Evolutionary conservation across 37 sponge, comb jelly and placozoan genomes (phyloP), one percentile per base, ranked within the genome.

Genomic region (Eunapius fragilis): DNA sequence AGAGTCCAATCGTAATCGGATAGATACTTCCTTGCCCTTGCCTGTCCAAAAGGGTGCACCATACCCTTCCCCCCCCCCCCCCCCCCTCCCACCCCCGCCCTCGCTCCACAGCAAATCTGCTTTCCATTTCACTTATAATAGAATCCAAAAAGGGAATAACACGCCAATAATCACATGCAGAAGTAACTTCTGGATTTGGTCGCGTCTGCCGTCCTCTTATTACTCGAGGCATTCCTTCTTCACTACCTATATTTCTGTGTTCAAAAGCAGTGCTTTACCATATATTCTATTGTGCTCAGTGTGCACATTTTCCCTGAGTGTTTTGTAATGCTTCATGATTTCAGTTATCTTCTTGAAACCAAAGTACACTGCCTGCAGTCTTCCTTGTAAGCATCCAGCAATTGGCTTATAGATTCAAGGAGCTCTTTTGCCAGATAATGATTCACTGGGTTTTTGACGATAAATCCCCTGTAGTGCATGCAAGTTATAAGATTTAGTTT

Each of bases 311-410:
- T 32, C 48, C 34, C 6, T 38, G 10, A 79, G 17, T 23, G 9
- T 38, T 24, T 50, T 79, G 80, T 79, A 79, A 41, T 41, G 31
- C 49, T 41, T 3, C 80, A 41, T 79, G 27, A 79, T 48, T n/a
- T 41, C 80, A 79, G 14, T 48, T 9, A 79, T 79, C n/a, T 49
- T 35, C 37, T 5, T 49, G 49, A 79, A 79, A 79, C 80, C 80
- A 79, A 79, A 79, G 27, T 79, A 79, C 80, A 32, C 48, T 35
- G 34, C 80, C 5, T 79, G 80, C 19, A 79, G 49, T 79, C 80
- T 23, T 50, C 80, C 80, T 79, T 79, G 80, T 26, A 79, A 79
- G 5, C 80, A 50, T 49, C 37, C 80, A 37, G 80, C 80, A 79
- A 79, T 79, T 79, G 80, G 22, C 41, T 7, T 2, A 79, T 36